Base-by-base conservation (phyloP, 2,113 vertebrate species). In the Pluvialis apricaria region DNA sequence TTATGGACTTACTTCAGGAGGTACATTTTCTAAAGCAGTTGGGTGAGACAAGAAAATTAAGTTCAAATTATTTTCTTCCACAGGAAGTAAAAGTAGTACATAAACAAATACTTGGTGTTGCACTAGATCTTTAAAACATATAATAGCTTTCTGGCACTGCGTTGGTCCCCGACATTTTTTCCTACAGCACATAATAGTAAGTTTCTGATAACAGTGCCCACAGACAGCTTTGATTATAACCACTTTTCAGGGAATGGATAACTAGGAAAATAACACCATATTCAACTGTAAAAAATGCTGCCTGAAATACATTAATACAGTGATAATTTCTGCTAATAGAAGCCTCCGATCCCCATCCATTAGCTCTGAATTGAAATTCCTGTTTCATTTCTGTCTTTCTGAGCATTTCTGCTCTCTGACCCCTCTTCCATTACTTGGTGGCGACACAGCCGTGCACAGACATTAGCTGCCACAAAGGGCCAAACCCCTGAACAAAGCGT, bases 141-240 rank as follows among this genome's bases (percentile, higher is more conserved):
- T 42, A 88, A 92, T 97, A 93, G 96, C 81, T 97, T 93, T 83
- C 92, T 95, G 97, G 65, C 95, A 93, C 88, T 78, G 96, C 90
- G 61, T 86, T 77, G 26, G 83, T 95, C 96, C 69, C 91, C 9
- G 44, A 55, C 90, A 91, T 92, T 94, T 96, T 94, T 96, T 72
- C 93, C 91, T 94, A 32, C 82, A 86, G 88, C 64, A 95, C 64
- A 92, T 95, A 96, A 92, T 95, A 96, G 96, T 97, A 96, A 97
- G 84, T 94, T 95, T 89, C 88, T 97, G 97, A 94, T 97, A 93
- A 96, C 90, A 94, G 95, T 64, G 86, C 92, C 97, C 95, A 95
- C 95, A 96, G 96, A 97, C 92, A 97, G 95, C 94, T 96, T 93
- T 96, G 95, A 97, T 98, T 97, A 97, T 97, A 96, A 96, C 84